Conservation (phyloP, 2,888 invertebrate species). For the Alsophila aescularia region DNA sequence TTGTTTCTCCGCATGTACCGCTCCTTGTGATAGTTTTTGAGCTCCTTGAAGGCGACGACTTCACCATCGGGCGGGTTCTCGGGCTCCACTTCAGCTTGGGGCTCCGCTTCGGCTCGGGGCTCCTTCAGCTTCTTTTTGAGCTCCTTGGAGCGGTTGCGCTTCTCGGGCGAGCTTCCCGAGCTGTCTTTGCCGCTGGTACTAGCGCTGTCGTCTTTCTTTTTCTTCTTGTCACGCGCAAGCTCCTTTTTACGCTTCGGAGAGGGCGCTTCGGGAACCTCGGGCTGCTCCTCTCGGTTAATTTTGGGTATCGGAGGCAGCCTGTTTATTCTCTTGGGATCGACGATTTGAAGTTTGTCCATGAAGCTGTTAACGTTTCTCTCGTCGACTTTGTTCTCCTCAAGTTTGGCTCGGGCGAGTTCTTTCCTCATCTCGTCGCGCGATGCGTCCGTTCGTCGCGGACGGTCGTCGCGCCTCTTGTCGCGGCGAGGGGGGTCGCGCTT, state of each 20-base stretch:
- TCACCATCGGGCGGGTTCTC: slow-evolving; percentile 47
- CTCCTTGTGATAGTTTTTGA: slow-evolving; percentile 83
- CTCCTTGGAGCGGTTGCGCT: slow-evolving; percentile 35
- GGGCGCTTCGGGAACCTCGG: slow-evolving; percentile 17
- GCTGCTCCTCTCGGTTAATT: slow-evolving; percentile 48
- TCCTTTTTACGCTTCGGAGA: slow-evolving; percentile 46
- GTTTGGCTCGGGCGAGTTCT: background rate
- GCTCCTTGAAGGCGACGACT: slow-evolving; percentile 80
- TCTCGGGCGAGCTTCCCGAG: slow-evolving; percentile 52
- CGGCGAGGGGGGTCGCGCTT: slow-evolving; percentile 36
- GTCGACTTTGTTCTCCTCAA: slow-evolving; percentile 8
- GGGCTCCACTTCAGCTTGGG: slow-evolving; percentile 30
- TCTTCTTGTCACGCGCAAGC: slow-evolving; percentile 44
- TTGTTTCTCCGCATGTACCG: slow-evolving; percentile 87
- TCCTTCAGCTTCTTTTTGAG: slow-evolving; percentile 29
- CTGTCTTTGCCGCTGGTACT: slow-evolving; percentile 35
- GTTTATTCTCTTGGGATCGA: slow-evolving; percentile 62
- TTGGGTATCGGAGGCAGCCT: slow-evolving; percentile 78
- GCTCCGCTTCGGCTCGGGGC: slow-evolving; percentile 30
- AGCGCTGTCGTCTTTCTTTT: slow-evolving; percentile 39
- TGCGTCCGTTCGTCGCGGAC: slow-evolving; percentile 19
- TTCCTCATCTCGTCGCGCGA: slow-evolving; percentile 16
- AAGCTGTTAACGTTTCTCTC: slow-evolving; percentile 38
- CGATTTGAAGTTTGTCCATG: slow-evolving; percentile 51
- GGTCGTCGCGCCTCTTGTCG: slow-evolving; percentile 26